Base-by-base conservation (phyloP, 2,888 invertebrate species). In the Kuschelorhynchus macadamiae region DNA sequence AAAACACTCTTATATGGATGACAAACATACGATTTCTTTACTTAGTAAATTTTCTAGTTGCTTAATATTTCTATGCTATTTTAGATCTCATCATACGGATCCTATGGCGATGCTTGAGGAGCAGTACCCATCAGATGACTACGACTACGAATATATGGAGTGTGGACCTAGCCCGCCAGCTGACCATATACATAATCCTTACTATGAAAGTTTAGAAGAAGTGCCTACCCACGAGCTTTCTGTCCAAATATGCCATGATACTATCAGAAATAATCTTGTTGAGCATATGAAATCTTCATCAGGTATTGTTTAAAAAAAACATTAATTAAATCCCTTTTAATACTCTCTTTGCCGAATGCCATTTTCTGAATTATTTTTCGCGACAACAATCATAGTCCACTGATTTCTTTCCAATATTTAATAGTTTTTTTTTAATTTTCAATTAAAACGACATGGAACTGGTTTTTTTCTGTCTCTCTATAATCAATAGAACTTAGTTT, bases 151-250 rank as follows among this genome's bases (percentile, higher is more conserved):
- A 30, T 92, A 91, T 82, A 91, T 92, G 87, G 91, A 92, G 81
- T 91, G 91, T 76, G 92, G 92, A 63, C 91, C 91, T 36, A 91
- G 92, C 14, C 92, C 92, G 7, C 92, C 92, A 25, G 90, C 92
- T 65, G 93, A 93, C 82, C 92, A 92, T 83, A 91, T 92, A 44
- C 91, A 92, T 74, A 91, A 91, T 81, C 89, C 92, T 86, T 92
- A 92, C 84, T 62, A 62, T 20, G 93, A 93, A 81, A 92, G 91
- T 84, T 92, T 92, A 78, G 91, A 90, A 80, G 91, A 91, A 80
- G 84, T 84, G 59, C 81, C 82, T 14, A 90, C 90, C 47, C 88
- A 89, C 73, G 86, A 89, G 72, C 89, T 91, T 79, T 90, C 90
- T 78, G 90, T 91, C 79, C 91, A 91, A 78, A 90, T 91, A 79